A percentile compares a stretch with the other conserved stretches of the same genome.
These are phyloP conservation scores for Motacilla alba DNA, from an alignment of 2,113 vertebrate genomes.

Conservation along the genomic window DNA sequence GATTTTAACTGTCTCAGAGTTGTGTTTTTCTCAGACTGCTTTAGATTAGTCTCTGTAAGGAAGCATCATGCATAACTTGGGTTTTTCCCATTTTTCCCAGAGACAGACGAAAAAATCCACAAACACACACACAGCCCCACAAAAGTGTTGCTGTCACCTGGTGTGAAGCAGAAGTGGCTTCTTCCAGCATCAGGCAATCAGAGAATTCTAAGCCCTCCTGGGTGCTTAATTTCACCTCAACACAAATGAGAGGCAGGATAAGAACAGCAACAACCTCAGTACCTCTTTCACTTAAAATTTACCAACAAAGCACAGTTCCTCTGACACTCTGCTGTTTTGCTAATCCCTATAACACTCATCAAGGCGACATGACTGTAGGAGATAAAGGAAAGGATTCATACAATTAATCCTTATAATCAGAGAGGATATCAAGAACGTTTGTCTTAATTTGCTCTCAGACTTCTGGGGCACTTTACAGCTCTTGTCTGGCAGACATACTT, in stretches of 20 bases:
- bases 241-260: neutral
- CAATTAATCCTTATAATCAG: conserved; percentile 3
- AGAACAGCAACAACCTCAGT: neutral
- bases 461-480: neutral
- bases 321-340: neutral
- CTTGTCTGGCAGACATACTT: neutral
- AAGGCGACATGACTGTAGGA: neutral
- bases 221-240: neutral
- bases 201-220: neutral
- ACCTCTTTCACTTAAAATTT: neutral
- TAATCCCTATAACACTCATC: neutral
- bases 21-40: neutral
- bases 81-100: neutral
- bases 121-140: too few species aligned
- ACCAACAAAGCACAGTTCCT: neutral
- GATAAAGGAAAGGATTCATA: neutral
- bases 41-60: neutral
- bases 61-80: neutral
- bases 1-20: neutral
- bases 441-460: neutral
- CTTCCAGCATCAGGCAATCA: neutral
- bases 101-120: neutral
- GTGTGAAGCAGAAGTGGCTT: neutral
- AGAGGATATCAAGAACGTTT: neutral
- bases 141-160: neutral